These are phyloP conservation scores for Zaprionus camerounensis DNA, from an alignment of 1,140 invertebrate genomes.

Conservation along the genomic window DNA sequence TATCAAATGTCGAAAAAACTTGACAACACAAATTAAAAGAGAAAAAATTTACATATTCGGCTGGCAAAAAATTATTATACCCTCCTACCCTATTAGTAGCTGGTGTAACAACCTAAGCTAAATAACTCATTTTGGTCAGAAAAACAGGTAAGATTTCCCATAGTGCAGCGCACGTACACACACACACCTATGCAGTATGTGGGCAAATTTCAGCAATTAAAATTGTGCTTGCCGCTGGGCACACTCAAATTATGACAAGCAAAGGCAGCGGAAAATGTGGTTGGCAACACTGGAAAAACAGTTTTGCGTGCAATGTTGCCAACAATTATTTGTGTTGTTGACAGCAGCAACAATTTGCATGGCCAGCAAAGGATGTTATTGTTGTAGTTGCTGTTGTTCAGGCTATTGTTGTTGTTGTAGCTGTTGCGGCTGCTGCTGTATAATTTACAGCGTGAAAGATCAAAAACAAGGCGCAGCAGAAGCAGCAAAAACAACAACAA, in stretches of 20 bases:
- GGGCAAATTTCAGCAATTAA: slow-evolving; percentile 3
- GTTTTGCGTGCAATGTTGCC: slow-evolving; percentile 66
- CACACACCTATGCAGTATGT: not conserved
- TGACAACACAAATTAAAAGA: too few species aligned
- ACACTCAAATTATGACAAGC: slow-evolving; percentile 67
- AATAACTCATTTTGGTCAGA: too few species aligned
- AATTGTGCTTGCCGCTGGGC: slow-evolving; percentile 16
- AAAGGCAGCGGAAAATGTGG: slow-evolving; percentile 48
- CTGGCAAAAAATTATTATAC: too few species aligned
- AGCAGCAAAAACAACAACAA: slow-evolving; percentile 27
- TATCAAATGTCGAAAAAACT: too few species aligned
- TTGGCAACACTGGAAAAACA: slow-evolving; percentile 48
- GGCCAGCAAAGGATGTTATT: slow-evolving; percentile 11
- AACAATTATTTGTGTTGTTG: slow-evolving; percentile 77
- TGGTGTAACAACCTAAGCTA: too few species aligned
- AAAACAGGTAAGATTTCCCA: too few species aligned
- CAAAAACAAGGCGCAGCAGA: slow-evolving; percentile 56
- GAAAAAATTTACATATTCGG: too few species aligned
- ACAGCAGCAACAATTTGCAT: slow-evolving; percentile 75
- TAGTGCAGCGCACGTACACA: not conserved
- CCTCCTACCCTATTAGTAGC: too few species aligned
- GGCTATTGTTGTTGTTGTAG: not conserved
- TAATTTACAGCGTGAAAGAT: slow-evolving; percentile 63
- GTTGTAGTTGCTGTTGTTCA: slow-evolving; percentile 12
- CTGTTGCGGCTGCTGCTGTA: slow-evolving; percentile 39